Evolutionary conservation across 1,140 invertebrate species (phyloP), one percentile per base, ranked within the genome.

Genomic region (Arctopsyche grandis): DNA sequence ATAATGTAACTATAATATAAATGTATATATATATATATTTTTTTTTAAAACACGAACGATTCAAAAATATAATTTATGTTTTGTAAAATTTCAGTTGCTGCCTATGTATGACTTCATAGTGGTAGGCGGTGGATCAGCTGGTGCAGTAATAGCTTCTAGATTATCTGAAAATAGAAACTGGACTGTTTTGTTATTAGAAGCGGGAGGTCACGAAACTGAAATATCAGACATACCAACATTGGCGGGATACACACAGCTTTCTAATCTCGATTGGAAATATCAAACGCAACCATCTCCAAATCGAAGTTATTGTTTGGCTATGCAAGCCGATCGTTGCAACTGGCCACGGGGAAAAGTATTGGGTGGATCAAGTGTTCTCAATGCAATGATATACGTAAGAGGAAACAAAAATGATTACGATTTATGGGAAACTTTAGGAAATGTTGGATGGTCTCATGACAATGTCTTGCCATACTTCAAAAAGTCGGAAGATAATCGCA

Each of bases 301-400:
- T 77, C 91, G 93, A 9, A 90, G 92, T 0, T 95, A 95, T 85
- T 96, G 94, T 83, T 89, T 94, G 69, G 94, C 93, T 0, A 96
- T 96, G 94, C 91, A 92, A 44, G 94, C 93, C 0, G 93, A 95
- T 84, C 89, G 94, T 26, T 96, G 95, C 84, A 95, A 95, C 85
- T 96, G 95, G 95, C 95, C 96, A 0, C 89, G 95, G 75, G 95
- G 95, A 22, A 95, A 94, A 85, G 95, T 97, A 1, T 89, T 97
- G 12, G 97, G 97, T n/a, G 98, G 98, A 12, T 95, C 95, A 29
- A 97, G 95, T 63, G 96, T 97, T 0, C 90, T 99, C 0, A 99
- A 99, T 86, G 96, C 96, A 0, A 98, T 98, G 96, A 91, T 98
- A 7, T 99, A 99, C 87, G 94, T 98, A 0, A 91, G 98, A 56